Conservation (phyloP, 2,888 invertebrate species). For the Allophyes oxyacanthae region DNA sequence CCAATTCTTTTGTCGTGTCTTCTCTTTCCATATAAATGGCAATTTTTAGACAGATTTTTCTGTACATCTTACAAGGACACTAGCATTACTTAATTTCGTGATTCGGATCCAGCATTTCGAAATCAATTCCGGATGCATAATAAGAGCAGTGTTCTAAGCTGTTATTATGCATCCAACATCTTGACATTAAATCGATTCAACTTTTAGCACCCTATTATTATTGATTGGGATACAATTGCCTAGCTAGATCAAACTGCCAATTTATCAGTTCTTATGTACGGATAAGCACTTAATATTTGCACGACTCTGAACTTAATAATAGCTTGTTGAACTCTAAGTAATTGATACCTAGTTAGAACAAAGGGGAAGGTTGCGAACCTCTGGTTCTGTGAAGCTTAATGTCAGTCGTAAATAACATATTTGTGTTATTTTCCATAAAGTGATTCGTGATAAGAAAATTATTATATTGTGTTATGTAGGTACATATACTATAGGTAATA, state of each 20-base stretch:
- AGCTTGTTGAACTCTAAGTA: constrained; percentile 13
- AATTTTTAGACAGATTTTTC: too few species aligned
- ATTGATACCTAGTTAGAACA: constrained; percentile 17
- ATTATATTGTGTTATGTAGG: too few species aligned
- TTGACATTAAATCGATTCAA: background rate
- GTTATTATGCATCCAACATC: too few species aligned
- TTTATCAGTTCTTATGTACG: constrained; percentile 12
- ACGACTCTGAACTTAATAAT: constrained; percentile 45
- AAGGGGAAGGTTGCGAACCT: constrained; percentile 13
- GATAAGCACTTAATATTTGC: constrained; percentile 17
- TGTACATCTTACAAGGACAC: too few species aligned
- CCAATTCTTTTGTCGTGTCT: too few species aligned
- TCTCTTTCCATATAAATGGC: too few species aligned
- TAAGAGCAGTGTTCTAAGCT: too few species aligned
- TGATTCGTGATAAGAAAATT: constrained; percentile 1
- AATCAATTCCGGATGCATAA: too few species aligned
- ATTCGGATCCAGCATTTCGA: too few species aligned
- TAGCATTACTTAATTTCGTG: too few species aligned
- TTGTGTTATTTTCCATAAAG: background rate
- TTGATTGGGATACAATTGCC: constrained; percentile 11
- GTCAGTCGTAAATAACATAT: constrained; percentile 24
- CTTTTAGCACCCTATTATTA: constrained; percentile 25
- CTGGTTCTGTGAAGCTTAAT: constrained; percentile 22
- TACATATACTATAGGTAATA: too few species aligned
- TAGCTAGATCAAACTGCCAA: constrained; percentile 8